phyloP scores from a whole-genome alignment of 2,888 invertebrate genomes.

The Taphrorychus bicolor region DNA sequence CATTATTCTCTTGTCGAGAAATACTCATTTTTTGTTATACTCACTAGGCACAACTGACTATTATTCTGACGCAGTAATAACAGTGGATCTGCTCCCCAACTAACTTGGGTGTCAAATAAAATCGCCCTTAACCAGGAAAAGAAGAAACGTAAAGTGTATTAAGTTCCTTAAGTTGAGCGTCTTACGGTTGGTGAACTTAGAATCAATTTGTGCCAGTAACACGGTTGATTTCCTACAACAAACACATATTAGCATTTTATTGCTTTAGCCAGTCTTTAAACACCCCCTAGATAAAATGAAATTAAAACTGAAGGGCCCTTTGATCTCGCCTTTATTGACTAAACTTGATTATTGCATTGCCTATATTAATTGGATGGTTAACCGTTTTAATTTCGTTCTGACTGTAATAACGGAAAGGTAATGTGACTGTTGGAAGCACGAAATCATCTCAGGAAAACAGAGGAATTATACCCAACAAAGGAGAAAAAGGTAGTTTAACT shows the following conservation, averaged over 20 bases:
- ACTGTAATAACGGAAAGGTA: background rate
- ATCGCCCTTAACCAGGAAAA: background rate
- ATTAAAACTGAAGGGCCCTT: conserved; percentile 65
- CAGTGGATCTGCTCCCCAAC: background rate
- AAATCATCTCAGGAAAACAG: too few species aligned
- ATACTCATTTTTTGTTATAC: too few species aligned
- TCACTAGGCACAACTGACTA: too few species aligned
- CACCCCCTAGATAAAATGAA: conserved; percentile 65
- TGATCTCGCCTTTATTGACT: conserved; percentile 62
- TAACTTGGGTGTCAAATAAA: background rate
- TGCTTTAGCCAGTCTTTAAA: conserved; percentile 62
- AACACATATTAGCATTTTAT: conserved; percentile 77
- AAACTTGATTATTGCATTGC: conserved; percentile 56
- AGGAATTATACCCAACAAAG: too few species aligned
- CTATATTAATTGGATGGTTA: conserved; percentile 38
- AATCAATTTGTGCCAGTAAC: conserved; percentile 52
- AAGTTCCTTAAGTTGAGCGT: conserved; percentile 19
- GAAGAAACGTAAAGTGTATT: background rate
- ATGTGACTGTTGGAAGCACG: background rate
- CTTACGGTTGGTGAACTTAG: conserved; percentile 41
- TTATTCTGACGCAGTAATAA: too few species aligned
- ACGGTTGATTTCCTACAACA: conserved; percentile 69
- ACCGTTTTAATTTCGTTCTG: conserved; percentile 16
- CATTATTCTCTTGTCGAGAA: too few species aligned
- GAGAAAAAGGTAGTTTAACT: too few species aligned